These are phyloP conservation scores for Rhopilema esculentum DNA, from an alignment of 30 jellyfish, hydroid and myxozoan species.

Conservation along the genomic window DNA sequence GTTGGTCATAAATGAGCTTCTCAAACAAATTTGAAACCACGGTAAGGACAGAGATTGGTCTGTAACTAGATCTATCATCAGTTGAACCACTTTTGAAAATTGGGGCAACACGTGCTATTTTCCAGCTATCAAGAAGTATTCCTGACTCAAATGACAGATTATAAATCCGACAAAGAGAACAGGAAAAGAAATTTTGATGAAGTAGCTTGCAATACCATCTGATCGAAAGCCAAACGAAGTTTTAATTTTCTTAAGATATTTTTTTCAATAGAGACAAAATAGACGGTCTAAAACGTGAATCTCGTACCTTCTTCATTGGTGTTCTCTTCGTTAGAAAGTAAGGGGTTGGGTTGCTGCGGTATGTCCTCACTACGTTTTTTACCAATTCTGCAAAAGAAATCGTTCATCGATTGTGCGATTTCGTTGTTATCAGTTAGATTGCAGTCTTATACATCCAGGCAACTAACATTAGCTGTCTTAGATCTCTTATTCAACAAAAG, in stretches of 20 bases:
- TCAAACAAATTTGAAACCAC: too few relatives aligned
- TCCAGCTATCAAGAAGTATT: conserved; percentile 35
- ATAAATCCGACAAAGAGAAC: conserved; percentile 48
- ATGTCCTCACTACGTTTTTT: conserved; percentile 24
- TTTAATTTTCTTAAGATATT: conserved; percentile 30
- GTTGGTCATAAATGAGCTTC: too few relatives aligned
- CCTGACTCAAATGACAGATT: conserved; percentile 61
- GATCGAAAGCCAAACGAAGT: conserved; percentile 48
- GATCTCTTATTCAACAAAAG: background rate
- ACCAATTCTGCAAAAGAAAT: conserved; percentile 34
- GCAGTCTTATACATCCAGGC: conserved; percentile 28
- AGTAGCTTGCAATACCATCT: conserved; percentile 14
- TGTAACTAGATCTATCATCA: too few relatives aligned
- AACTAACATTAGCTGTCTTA: conserved; percentile 3
- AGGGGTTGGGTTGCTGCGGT: conserved; percentile 25
- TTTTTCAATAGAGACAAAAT: conserved; percentile 9
- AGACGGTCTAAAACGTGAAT: conserved; percentile 11
- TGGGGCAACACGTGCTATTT: too few relatives aligned
- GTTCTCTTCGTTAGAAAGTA: background rate
- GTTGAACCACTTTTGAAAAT: too few relatives aligned
- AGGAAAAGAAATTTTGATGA: conserved; percentile 2
- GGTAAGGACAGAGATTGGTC: too few relatives aligned
- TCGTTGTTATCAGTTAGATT: conserved; percentile 39
- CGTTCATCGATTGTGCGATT: conserved; percentile 33
- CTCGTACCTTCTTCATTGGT: too few relatives aligned